Evolutionary conservation across 2,797 vertebrate genomes (phyloP).

Genomic region (Uromys caudimaculatus): DNA sequence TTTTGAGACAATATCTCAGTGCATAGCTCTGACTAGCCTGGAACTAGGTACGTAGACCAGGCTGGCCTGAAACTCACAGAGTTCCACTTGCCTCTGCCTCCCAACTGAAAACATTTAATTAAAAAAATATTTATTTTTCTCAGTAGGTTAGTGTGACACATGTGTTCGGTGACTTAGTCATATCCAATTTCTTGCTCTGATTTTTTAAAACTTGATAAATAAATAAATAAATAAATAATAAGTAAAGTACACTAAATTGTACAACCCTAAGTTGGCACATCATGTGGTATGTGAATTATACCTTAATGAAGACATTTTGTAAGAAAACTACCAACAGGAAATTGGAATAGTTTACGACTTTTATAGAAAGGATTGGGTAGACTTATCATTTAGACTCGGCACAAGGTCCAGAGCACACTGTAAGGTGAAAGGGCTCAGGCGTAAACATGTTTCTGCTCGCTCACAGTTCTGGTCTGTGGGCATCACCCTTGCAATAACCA

Average conservation of each 20-base stretch:
- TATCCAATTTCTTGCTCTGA: background rate
- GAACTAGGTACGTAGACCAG: background rate
- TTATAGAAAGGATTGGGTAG: background rate
- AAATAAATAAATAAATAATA: background rate
- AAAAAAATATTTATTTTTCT: background rate
- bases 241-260: background rate
- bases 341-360: background rate
- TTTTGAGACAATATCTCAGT: background rate
- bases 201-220: conserved; percentile 22
- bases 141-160: background rate
- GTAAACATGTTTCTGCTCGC: background rate
- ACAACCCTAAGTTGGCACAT: background rate
- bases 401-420: conserved; percentile 1
- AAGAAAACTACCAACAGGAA: background rate
- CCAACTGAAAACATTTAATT: background rate
- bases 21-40: background rate
- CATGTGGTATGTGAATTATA: background rate
- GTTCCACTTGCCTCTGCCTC: background rate
- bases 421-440: background rate
- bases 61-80: background rate
- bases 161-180: background rate
- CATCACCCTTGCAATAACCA: background rate
- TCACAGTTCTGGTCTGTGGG: background rate
- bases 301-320: conserved; percentile 22
- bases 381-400: background rate